phyloP scores from a whole-genome alignment of 2,888 invertebrate genomes.

The Conus canariensis region DNA sequence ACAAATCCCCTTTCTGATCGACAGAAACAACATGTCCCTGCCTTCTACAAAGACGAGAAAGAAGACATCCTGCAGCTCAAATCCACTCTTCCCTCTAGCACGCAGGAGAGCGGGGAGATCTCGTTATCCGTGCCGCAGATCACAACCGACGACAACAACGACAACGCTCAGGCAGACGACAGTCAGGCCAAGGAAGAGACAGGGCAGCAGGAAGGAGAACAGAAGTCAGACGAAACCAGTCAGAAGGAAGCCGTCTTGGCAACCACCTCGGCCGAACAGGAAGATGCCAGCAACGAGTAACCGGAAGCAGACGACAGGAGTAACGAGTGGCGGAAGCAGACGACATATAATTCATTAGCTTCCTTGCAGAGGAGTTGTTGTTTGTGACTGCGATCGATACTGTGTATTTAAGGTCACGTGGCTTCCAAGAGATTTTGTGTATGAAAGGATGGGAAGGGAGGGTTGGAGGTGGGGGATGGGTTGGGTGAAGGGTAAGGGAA shows the following conservation, averaged over 20 bases:
- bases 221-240: not conserved
- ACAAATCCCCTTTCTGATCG: not conserved
- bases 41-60: conserved; percentile 62
- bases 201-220: not conserved
- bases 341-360: not conserved
- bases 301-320: conserved; percentile 6
- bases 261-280: not conserved
- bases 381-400: not conserved
- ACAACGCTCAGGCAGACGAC: not conserved
- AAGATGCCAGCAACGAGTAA: not conserved
- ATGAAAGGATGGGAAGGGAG: not conserved
- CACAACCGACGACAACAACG: not conserved
- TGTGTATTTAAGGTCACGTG: not conserved
- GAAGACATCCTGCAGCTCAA: conserved; percentile 61
- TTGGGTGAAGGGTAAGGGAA: no score
- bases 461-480: not conserved
- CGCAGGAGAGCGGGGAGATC: not conserved
- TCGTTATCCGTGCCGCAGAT: not conserved
- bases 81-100: conserved; percentile 4
- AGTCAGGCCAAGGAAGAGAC: not conserved
- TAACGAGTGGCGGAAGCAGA: not conserved
- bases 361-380: not conserved
- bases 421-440: not conserved
- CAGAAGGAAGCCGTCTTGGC: not conserved
- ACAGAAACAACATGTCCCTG: conserved; percentile 59